Conservation (phyloP, 2,888 invertebrate species). For the Galerucella nymphaeae region DNA sequence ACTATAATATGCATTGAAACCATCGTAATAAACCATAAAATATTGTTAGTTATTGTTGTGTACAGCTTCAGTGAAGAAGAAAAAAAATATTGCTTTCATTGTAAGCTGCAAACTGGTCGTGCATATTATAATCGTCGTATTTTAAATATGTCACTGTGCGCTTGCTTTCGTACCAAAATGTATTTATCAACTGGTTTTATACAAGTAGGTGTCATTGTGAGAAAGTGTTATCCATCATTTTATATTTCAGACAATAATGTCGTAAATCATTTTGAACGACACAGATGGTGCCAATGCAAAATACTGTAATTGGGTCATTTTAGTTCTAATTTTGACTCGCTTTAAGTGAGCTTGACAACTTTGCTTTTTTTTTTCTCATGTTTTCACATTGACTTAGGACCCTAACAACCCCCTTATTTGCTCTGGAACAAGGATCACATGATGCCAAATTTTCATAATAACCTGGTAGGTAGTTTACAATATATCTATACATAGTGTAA, state of each 20-base stretch:
- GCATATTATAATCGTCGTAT: slow-evolving; percentile 62
- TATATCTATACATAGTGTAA: too few relatives aligned
- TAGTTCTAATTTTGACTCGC: too few relatives aligned
- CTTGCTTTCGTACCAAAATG: slow-evolving; percentile 25
- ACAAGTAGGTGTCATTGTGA: slow-evolving; percentile 27
- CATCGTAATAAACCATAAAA: slow-evolving; percentile 60
- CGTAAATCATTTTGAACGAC: too few relatives aligned
- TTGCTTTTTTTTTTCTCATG: too few relatives aligned
- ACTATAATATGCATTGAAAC: slow-evolving; percentile 63
- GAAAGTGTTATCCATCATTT: neutral
- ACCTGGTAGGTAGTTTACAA: too few relatives aligned
- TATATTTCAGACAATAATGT: slow-evolving; percentile 4
- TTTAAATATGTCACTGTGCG: slow-evolving; percentile 48
- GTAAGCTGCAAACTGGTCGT: slow-evolving; percentile 61
- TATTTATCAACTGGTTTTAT: slow-evolving; percentile 35
- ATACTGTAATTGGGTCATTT: too few relatives aligned
- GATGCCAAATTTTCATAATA: too few relatives aligned
- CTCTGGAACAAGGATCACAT: too few relatives aligned
- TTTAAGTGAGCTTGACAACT: too few relatives aligned
- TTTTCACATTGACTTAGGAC: too few relatives aligned
- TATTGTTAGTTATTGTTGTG: slow-evolving; percentile 62
- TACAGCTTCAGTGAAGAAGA: slow-evolving; percentile 60
- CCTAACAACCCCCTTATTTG: too few relatives aligned
- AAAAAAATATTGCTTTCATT: slow-evolving; percentile 56
- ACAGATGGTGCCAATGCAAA: too few relatives aligned